Percentiles rank a stretch among this genome's conserved stretches.
phyloP scores from a whole-genome alignment of 1,140 invertebrate species.

The Chlorops oryzae region DNA sequence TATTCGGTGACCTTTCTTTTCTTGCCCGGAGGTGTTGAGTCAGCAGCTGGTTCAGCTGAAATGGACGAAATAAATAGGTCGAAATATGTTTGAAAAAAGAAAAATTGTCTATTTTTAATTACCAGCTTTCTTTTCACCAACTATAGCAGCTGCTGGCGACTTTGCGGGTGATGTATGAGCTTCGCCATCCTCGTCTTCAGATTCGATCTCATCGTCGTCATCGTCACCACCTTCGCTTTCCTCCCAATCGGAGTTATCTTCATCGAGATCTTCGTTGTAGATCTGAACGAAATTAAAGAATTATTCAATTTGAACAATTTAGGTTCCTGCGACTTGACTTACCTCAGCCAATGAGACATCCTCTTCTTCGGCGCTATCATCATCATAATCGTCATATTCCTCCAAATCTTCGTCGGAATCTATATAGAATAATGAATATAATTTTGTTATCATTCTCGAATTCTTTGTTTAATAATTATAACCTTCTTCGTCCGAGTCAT shows the following conservation, averaged over 20 bases:
- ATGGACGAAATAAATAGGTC: not conserved
- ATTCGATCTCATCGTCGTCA: constrained; percentile 50
- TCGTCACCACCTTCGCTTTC: constrained; percentile 33
- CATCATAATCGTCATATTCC: constrained; percentile 55
- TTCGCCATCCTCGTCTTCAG: constrained; percentile 50
- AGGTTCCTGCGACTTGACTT: constrained; percentile 58
- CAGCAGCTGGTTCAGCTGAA: too few species aligned
- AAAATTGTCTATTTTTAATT: too few species aligned
- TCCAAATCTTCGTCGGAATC: constrained; percentile 54
- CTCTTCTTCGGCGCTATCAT: constrained; percentile 49
- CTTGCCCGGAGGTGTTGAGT: too few species aligned
- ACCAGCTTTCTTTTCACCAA: constrained; percentile 27
- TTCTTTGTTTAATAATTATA: too few species aligned
- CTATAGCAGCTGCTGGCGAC: constrained; percentile 28
- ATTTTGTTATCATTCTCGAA: too few species aligned
- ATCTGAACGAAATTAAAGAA: constrained; percentile 25
- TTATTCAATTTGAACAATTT: constrained; percentile 12
- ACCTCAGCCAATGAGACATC: constrained; percentile 56
- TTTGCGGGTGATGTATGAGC: constrained; percentile 31
- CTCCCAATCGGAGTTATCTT: constrained; percentile 46
- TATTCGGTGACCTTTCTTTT: too few species aligned
- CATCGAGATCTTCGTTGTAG: constrained; percentile 45
- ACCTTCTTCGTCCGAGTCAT: too few species aligned
- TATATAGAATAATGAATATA: too few species aligned
- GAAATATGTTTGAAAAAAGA: not conserved